Conservation (phyloP, 2,888 invertebrate genomes). For the Drosophila neonasuta region DNA sequence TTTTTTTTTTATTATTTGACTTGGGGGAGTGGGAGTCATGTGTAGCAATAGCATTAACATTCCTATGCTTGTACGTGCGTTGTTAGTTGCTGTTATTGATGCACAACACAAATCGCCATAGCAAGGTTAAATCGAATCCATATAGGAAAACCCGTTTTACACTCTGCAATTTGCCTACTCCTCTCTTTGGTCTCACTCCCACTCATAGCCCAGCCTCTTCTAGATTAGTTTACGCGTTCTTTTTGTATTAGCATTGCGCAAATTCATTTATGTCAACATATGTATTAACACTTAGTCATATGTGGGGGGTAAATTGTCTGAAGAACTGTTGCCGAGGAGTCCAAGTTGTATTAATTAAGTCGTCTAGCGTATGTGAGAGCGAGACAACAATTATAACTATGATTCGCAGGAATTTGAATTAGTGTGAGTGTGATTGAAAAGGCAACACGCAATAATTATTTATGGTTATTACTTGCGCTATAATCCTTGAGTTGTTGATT, state of each 20-base stretch:
- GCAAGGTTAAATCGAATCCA: slow-evolving; percentile 61
- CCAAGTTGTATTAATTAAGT: slow-evolving; percentile 7
- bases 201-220: neutral
- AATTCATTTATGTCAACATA: slow-evolving; percentile 55
- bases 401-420: neutral
- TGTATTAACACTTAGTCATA: slow-evolving; percentile 37
- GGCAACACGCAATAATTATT: neutral
- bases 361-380: neutral
- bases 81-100: slow-evolving; percentile 44
- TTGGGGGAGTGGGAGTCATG: slow-evolving; percentile 35
- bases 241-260: slow-evolving; percentile 39
- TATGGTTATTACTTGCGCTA: slow-evolving; percentile 35
- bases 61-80: slow-evolving; percentile 33
- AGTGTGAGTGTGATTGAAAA: neutral
- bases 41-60: slow-evolving; percentile 27
- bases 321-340: slow-evolving; percentile 21
- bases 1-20: slow-evolving; percentile 23
- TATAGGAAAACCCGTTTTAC: slow-evolving; percentile 51
- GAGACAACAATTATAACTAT: slow-evolving; percentile 1
- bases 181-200: slow-evolving; percentile 1
- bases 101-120: slow-evolving; percentile 47
- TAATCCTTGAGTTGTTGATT: slow-evolving; percentile 33
- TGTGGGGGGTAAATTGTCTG: neutral
- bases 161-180: slow-evolving; percentile 23
- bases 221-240: slow-evolving; percentile 40